These are phyloP conservation scores for Oryzias celebensis DNA, from an alignment of 2,113 vertebrate species.

Conservation along the genomic window DNA sequence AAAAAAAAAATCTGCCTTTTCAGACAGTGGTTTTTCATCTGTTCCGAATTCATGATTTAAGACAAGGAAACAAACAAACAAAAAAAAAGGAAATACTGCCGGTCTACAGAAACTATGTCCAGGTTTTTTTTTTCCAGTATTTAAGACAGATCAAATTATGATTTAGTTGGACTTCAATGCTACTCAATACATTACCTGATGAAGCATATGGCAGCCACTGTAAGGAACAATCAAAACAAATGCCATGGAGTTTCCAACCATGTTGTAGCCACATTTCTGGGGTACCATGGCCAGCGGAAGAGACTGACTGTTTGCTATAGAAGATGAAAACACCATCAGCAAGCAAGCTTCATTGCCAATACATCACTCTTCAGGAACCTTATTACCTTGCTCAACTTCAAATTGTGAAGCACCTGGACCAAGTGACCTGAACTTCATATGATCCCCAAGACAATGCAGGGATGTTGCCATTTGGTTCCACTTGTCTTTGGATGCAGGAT, in stretches of 20 bases:
- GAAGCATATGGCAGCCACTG: conserved; percentile 52
- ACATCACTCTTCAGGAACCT: not conserved
- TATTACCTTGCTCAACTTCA: conserved; percentile 43
- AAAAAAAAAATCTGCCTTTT: too few relatives aligned
- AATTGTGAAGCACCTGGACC: conserved; percentile 28
- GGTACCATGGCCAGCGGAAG: conserved; percentile 52
- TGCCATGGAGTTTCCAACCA: conserved; percentile 23
- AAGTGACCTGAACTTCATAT: conserved; percentile 50
- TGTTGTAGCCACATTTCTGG: conserved; percentile 58
- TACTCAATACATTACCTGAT: conserved; percentile 40
- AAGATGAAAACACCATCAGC: not conserved
- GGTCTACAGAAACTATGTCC: too few relatives aligned
- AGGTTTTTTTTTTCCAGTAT: too few relatives aligned
- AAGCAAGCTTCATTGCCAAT: not conserved
- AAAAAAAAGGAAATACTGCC: too few relatives aligned
- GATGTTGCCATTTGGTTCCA: conserved; percentile 30
- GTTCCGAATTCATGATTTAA: too few relatives aligned
- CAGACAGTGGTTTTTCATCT: too few relatives aligned
- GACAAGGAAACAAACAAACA: too few relatives aligned
- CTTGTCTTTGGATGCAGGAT: not conserved
- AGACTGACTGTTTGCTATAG: conserved; percentile 16
- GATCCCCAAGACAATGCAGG: conserved; percentile 41
- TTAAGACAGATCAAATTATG: too few relatives aligned
- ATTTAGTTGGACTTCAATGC: not conserved
- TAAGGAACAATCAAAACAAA: conserved; percentile 54